Evolutionary conservation across 2,113 vertebrate genomes (phyloP), one percentile per base, ranked within the genome.

Genomic region (Chionodraco myersi): DNA sequence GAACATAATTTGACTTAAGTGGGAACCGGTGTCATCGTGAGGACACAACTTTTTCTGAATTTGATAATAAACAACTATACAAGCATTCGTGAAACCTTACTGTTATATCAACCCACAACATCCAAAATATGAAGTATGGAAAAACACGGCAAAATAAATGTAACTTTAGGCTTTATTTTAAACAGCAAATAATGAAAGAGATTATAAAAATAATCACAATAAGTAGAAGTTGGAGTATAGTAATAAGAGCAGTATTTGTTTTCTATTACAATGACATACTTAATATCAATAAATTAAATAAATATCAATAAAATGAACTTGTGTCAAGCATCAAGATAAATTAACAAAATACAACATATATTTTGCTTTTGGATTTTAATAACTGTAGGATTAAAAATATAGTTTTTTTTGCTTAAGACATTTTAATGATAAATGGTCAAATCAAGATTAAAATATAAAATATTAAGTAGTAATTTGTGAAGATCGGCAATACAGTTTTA

Each of bases 21-120:
- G 26, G 56, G 60, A 62, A 54, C n/a, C 52, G 36, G 80, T 75
- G 79, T 88, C 80, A 86, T 64, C 60, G 52, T n/a, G 54, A 76
- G 77, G 77, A 6, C 44, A 52, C 21, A 74, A 14, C 44, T 65
- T 58, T 64, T 72, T 65, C 36, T 45, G 3, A 51, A 14, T n/a
- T 51, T 1, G 4, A n/a, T 26, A 9, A n/a, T 36, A 4, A 7
- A 11, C 15, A 53, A 15, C 12, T 5, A 51, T 11, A 6, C 16
- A 51, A 21, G 10, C n/a, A 52, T 13, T 6, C 1, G 9, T 57
- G 6, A 51, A 63, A 52, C 45, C 10, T 45, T 52, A 7, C 36
- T 6, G 36, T 41, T 23, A 26, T 10, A 10, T 6, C 2, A 23
- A 11, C 26, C 4, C 2, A 26, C 21, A 26, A 41, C 4, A 45